A percentile compares a stretch with the other conserved stretches of the same genome.
Conservation (phyloP, 2,113 vertebrate genomes). For the Pelusios castaneus region DNA sequence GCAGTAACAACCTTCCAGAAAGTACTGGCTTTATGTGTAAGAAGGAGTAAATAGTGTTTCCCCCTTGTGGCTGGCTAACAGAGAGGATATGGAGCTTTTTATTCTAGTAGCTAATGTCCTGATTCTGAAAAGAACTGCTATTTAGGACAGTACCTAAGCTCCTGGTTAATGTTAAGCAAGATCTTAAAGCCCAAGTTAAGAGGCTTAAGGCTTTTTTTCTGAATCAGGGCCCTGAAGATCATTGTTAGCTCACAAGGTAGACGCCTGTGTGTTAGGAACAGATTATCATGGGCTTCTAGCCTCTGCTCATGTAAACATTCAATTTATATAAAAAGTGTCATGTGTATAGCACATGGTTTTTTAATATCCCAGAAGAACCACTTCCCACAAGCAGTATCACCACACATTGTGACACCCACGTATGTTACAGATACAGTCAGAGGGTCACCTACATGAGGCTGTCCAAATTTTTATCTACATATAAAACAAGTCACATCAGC, state of each 20-base stretch:
- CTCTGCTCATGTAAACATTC: background rate
- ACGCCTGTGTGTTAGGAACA: background rate
- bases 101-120: background rate
- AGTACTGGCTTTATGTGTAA: background rate
- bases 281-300: background rate
- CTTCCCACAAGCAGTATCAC: background rate
- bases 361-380: background rate
- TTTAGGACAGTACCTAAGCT: rapidly evolving
- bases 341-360: background rate
- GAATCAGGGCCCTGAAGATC: background rate
- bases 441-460: background rate
- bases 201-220: background rate
- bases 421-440: background rate
- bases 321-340: background rate
- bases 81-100: background rate
- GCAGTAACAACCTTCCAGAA: background rate
- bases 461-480: background rate
- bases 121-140: background rate
- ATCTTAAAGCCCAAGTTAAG: background rate
- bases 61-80: background rate
- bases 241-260: background rate
- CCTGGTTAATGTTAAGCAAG: background rate
- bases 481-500: background rate
- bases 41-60: background rate
- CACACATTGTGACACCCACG: background rate